Base-by-base conservation (phyloP, 23 tunicate species). In the Clavelina lepadiformis region DNA sequence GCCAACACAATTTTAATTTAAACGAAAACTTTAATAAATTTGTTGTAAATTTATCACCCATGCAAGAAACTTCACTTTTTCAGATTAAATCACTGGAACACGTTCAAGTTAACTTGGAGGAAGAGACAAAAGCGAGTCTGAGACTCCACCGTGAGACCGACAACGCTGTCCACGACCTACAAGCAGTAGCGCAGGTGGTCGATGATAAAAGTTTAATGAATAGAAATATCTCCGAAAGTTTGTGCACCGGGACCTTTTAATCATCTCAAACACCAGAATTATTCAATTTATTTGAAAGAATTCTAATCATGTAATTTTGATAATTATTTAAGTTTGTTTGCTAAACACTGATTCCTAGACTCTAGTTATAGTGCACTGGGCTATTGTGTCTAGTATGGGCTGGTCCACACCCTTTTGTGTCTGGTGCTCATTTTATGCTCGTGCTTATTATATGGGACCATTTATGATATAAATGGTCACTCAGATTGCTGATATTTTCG, bases 121-220 rank as follows among this genome's bases (percentile, higher is more conserved):
- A 75, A 34, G 75, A 56, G 8, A 59, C 91, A 2, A 61, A 67
- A 24, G 82, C 50, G 25, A 53, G 35, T 20, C 51, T 32, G 52
- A 56, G 80, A 27, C 51, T 83, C 5, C 80, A 83, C 37, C 65
- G 72, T 3, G 91, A 83, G 69, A 63, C 91, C 21, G 46, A 59
- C 5, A 46, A 65, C 21, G 91, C 91, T 1, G 77, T 75, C 2
- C 69, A 35, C 1, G 91, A 83, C 50, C 73, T 83, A 33, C 61
- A 75, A 67, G 91, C 82, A 24, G 91, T 83, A 11, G 45, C 91
- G 33, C 82, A 83, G 52, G 91, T 83, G 24, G 22, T 19, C 6
- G 4, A 41, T 11, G 49, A 41, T 11, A 41, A 41, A 11, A 11
- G 11, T 41, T 41, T 15, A 11, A 11, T 41, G 11, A 41, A 41